A percentile compares a stretch with the other conserved stretches of the same genome.
Evolutionary conservation across 1,140 invertebrate species (phyloP).

Genomic region (Sycophaga agraensis): DNA sequence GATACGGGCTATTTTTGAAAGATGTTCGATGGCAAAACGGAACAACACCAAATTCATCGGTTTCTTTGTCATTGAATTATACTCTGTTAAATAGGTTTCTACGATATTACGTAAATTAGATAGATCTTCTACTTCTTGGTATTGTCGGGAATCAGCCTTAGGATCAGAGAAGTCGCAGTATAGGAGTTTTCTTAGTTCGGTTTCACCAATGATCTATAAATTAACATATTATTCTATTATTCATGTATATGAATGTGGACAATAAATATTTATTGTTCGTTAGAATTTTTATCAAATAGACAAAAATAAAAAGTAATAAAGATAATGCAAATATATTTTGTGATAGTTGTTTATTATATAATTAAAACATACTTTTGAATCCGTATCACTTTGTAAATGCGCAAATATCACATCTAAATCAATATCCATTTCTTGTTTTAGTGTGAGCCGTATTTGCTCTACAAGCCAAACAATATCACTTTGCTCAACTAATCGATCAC

Average conservation of each 20-base stretch:
- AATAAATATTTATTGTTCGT: too few relatives aligned
- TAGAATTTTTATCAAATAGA: conserved; percentile 1
- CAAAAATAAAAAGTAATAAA: conserved; percentile 8
- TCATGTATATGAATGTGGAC: too few relatives aligned
- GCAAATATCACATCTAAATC: conserved; percentile 54
- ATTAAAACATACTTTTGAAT: conserved; percentile 12
- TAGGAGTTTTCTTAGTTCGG: conserved; percentile 81
- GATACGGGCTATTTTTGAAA: conserved; percentile 87
- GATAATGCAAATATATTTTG: not conserved
- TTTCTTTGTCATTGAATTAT: conserved; percentile 95
- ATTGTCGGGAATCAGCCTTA: conserved; percentile 85
- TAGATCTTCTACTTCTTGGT: conserved; percentile 85
- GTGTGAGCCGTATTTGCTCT: conserved; percentile 63
- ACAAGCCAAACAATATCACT: conserved; percentile 83
- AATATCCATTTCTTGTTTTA: conserved; percentile 60
- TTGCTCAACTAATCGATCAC: conserved; percentile 87
- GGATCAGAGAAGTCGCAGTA: conserved; percentile 96
- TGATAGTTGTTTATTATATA: not conserved
- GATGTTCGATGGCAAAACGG: conserved; percentile 91
- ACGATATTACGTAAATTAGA: conserved; percentile 82
- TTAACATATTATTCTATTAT: conserved; percentile 17
- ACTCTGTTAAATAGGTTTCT: conserved; percentile 88
- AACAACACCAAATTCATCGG: conserved; percentile 96
- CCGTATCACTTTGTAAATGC: conserved; percentile 32
- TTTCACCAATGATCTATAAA: conserved; percentile 67